Percentiles rank a stretch among this genome's conserved stretches.
Evolutionary conservation across 1,140 invertebrate genomes (phyloP).

Genomic region (Drosophila kikkawai): DNA sequence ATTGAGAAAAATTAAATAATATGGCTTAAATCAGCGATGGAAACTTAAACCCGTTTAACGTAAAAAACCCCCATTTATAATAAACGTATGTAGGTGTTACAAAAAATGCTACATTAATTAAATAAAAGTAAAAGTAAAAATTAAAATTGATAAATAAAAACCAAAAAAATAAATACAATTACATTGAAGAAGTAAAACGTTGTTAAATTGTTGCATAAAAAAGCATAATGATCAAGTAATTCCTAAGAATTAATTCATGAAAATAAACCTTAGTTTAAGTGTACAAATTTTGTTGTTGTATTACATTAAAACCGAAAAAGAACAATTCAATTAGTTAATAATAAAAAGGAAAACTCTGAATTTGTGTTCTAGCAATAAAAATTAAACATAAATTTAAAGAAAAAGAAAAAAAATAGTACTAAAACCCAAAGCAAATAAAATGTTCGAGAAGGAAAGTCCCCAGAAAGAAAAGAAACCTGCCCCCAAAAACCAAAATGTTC

Average conservation of each 20-base stretch:
- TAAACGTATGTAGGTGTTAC: constrained; percentile 77
- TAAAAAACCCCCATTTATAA: constrained; percentile 59
- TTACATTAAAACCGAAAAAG: constrained; percentile 62
- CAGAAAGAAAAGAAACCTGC: constrained; percentile 57
- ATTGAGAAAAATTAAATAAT: constrained; percentile 50
- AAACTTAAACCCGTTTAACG: constrained; percentile 66
- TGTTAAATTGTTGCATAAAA: constrained; percentile 80
- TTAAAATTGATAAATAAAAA: constrained; percentile 51
- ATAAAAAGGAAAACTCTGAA: constrained; percentile 55
- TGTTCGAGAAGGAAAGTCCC: constrained; percentile 42
- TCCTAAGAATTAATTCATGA: constrained; percentile 73
- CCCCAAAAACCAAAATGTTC: constrained; percentile 66
- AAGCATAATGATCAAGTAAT: constrained; percentile 75
- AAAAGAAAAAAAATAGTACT: constrained; percentile 38
- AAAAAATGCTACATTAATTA: constrained; percentile 56
- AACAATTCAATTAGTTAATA: constrained; percentile 56
- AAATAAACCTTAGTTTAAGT: constrained; percentile 77
- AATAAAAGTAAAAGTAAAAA: constrained; percentile 49
- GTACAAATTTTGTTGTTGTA: constrained; percentile 82
- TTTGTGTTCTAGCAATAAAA: constrained; percentile 83
- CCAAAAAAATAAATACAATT: constrained; percentile 52
- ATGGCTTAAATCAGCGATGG: constrained; percentile 71
- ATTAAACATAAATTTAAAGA: constrained; percentile 63
- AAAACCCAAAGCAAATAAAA: constrained; percentile 48
- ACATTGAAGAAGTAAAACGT: constrained; percentile 79